Conservation (phyloP, 2,113 vertebrate species). For the Lophotis ruficrista region DNA sequence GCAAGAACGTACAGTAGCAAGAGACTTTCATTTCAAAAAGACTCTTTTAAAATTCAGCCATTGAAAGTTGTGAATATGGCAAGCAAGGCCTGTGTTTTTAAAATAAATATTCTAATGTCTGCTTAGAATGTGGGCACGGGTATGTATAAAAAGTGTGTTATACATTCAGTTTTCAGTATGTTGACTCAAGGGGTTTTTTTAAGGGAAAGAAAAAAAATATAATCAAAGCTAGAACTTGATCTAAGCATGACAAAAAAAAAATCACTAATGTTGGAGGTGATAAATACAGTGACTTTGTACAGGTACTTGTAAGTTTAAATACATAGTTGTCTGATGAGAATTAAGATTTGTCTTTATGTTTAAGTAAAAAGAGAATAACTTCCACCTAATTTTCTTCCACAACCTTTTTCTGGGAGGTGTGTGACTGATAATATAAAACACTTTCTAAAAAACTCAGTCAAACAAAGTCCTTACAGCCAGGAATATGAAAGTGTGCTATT, state of each 20-base stretch:
- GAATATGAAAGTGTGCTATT: not conserved
- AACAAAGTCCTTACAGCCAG: not conserved
- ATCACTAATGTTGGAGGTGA: not conserved
- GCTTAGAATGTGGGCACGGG: not conserved
- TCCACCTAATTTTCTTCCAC: not conserved
- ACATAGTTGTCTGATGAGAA: not conserved
- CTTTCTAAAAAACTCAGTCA: not conserved
- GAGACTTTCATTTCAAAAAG: slow-evolving; percentile 52
- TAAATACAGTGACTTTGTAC: slow-evolving; percentile 11
- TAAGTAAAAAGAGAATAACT: not conserved
- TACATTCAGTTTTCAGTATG: slow-evolving; percentile 19
- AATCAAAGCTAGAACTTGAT: slow-evolving; percentile 20
- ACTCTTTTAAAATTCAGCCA: slow-evolving; percentile 30
- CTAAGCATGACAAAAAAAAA: slow-evolving; percentile 20
- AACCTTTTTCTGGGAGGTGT: not conserved
- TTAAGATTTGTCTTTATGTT: not conserved
- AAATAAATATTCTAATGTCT: slow-evolving; percentile 63
- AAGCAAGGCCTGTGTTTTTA: slow-evolving; percentile 54
- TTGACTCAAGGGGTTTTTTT: not conserved
- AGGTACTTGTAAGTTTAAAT: slow-evolving; percentile 24
- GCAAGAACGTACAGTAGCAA: not conserved
- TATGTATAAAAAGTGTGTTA: slow-evolving; percentile 7
- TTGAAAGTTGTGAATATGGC: slow-evolving; percentile 42
- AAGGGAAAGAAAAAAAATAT: not conserved
- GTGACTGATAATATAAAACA: not conserved